These are phyloP conservation scores for Eleutherodactylus coqui DNA, from an alignment of 2,797 vertebrate genomes.

Conservation along the genomic window DNA sequence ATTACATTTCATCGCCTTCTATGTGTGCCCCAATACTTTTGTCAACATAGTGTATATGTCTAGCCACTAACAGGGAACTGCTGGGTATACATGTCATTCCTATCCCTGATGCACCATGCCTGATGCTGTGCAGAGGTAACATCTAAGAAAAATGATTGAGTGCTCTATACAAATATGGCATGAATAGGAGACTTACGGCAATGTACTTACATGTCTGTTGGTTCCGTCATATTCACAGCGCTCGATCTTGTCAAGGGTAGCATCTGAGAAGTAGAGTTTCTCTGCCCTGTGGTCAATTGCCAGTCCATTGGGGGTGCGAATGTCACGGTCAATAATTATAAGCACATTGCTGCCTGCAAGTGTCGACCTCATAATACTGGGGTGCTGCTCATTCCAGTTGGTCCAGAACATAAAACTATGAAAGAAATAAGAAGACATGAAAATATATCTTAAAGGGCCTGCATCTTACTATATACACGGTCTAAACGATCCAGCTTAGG, in stretches of 20 bases:
- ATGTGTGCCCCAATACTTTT: too few species aligned
- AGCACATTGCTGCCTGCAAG: slow-evolving; percentile 90
- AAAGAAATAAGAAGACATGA: neutral
- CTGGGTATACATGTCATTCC: too few species aligned
- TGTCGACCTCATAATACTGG: slow-evolving; percentile 96
- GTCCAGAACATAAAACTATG: slow-evolving; percentile 98
- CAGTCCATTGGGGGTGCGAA: slow-evolving; percentile 93
- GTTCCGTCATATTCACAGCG: slow-evolving; percentile 96
- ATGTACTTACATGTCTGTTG: slow-evolving; percentile 86
- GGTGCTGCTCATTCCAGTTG: slow-evolving; percentile 97
- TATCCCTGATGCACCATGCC: too few species aligned
- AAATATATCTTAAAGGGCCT: neutral
- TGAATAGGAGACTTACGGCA: neutral
- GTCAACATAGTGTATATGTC: too few species aligned
- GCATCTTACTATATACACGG: neutral
- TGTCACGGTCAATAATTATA: slow-evolving; percentile 92
- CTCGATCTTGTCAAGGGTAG: slow-evolving; percentile 96
- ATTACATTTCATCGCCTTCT: too few species aligned
- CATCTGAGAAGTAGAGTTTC: slow-evolving; percentile 97
- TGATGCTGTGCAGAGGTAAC: neutral
- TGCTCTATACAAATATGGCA: neutral
- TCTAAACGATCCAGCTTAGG: neutral
- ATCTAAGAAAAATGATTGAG: neutral
- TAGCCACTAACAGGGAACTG: too few species aligned
- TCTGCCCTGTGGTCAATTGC: slow-evolving; percentile 95